These are phyloP conservation scores for Hyposoter dolosus DNA, from an alignment of 2,888 invertebrate species.

Conservation along the genomic window DNA sequence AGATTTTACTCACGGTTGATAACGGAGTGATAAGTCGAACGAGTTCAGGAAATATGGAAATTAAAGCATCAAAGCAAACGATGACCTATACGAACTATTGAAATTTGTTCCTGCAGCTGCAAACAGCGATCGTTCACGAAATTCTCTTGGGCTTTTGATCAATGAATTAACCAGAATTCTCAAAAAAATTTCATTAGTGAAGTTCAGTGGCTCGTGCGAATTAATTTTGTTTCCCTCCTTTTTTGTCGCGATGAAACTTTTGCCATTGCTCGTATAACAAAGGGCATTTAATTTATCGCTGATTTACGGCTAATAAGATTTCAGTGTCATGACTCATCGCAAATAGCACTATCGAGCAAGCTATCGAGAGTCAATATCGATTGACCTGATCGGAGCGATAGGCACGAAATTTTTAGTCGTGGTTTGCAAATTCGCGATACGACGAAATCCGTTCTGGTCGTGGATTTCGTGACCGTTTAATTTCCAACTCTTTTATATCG, in stretches of 20 bases:
- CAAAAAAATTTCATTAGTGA: not conserved
- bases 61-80: not conserved
- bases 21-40: not conserved
- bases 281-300: constrained; percentile 22
- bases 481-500: constrained; percentile 70
- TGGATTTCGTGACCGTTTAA: constrained; percentile 69
- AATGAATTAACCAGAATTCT: not conserved
- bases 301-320: constrained; percentile 11
- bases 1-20: not conserved
- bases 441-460: constrained; percentile 65
- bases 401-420: constrained; percentile 55
- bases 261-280: not conserved
- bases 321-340: constrained; percentile 7
- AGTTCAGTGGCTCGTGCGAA: not conserved
- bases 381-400: constrained; percentile 49
- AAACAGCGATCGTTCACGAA: not conserved
- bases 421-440: constrained; percentile 70
- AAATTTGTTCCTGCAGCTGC: not conserved
- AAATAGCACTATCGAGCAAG: constrained; percentile 10
- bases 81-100: not conserved
- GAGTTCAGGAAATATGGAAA: constrained; percentile 8
- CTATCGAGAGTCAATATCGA: constrained; percentile 34
- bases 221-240: not conserved
- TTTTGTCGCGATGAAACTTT: not conserved
- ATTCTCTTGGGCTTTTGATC: not conserved